Base-by-base conservation (phyloP, 2,888 invertebrate genomes). In the Chalcis sispes region DNA sequence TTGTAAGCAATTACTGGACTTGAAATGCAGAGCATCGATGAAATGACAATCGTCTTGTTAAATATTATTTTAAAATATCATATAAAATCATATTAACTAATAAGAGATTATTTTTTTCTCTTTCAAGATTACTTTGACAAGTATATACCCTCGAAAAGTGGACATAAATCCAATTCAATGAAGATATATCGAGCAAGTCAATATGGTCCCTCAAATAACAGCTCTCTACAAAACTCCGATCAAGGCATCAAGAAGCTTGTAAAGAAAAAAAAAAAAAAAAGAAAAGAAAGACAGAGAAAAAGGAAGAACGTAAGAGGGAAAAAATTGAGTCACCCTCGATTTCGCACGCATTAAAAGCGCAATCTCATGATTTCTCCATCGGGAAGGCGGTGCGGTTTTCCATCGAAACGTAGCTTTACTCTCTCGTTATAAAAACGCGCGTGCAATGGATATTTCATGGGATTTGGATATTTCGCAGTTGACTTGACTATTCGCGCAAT, bases 361-460 rank as follows among this genome's bases (percentile, higher is more conserved):
- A 72, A 72, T 76, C 71, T 71, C 76, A 56, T 52, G 65, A 58
- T 70, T 75, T 29, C 70, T 20, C 52, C 78, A 75, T 81, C 82
- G 78, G 79, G n/a, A n/a, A n/a, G n/a, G n/a, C n/a, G n/a, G n/a
- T n/a, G 80, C 1, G 79, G 80, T 83, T 78, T 72, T 70, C 80
- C 79, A 79, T 82, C 80, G 80, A 79, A 79, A 78, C 74, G 75
- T 7, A 36, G 36, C 71, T 3, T 20, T 8, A 3, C 23, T n/a
- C n/a, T n/a, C n/a, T n/a, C n/a, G 36, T 5, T 7, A 70, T 23
- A 48, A 18, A 59, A 7, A 32, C 8, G n/a, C 77, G 72, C 75
- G 74, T 20, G 23, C 58, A 77, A 81, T 82, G 80, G 82, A 83
- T 80, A 83, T 83, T 83, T 82, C 80, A 81, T 79, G 81, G 75